Base-by-base conservation (phyloP, 2,113 vertebrate genomes). In the Tyto alba region DNA sequence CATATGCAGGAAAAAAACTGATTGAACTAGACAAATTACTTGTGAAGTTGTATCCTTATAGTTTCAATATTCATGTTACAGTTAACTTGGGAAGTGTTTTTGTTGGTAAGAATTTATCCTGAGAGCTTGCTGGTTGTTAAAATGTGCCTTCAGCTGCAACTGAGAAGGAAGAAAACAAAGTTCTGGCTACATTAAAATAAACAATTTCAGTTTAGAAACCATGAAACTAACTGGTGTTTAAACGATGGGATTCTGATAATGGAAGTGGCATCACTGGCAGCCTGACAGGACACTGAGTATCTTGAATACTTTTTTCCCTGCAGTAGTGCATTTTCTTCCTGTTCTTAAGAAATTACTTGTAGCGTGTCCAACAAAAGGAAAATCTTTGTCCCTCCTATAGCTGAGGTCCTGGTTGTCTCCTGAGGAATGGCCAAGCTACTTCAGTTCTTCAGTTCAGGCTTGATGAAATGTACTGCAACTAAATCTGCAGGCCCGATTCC, bases 61-160 rank as follows among this genome's bases (percentile, higher is more conserved):
- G 56, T 41, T 95, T 89, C 83, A 90, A 81, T 64, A 94, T 80
- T 79, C 85, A 60, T 59, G 59, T 85, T 86, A 40, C 55, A 63
- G 69, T 64, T 60, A 67, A 71, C 69, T 92, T 53, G 63, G 89
- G 75, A 80, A 88, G 71, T 57, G 66, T 63, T 89, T 95, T 92
- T 96, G 53, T 95, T 82, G 68, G 77, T 85, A 96, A 94, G 90
- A 47, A 0, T 89, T 95, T 92, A 91, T 77, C 59, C 75, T 85
- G 84, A 95, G 90, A 85, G 66, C 83, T 91, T 88, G 41, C 45
- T 79, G 53, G 29, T 94, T 95, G 77, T 85, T 87, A 91, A 88
- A 93, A 91, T 67, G 87, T 50, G 74, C 84, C 71, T 93, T 94
- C 34, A 96, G 86, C 89, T 84, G 80, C 74, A 93, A 73, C 2